phyloP scores from a whole-genome alignment of 2,888 invertebrate species.

The Agrenia bidenticulata region DNA sequence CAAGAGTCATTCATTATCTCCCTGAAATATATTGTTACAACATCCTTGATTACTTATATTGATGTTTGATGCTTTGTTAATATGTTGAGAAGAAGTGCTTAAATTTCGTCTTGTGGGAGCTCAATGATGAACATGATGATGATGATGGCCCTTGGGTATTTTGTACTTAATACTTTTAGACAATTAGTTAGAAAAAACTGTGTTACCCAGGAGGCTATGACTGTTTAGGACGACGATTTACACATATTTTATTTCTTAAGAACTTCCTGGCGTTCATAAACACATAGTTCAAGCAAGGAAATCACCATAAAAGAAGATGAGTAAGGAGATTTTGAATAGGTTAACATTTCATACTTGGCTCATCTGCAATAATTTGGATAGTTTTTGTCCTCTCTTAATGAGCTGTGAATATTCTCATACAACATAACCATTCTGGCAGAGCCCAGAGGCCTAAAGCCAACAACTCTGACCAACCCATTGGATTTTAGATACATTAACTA shows the following conservation, averaged over 20 bases:
- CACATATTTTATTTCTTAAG: not conserved
- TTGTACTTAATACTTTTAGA: not conserved
- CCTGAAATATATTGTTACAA: too few relatives aligned
- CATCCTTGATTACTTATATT: too few relatives aligned
- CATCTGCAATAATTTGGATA: not conserved
- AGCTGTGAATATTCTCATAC: constrained; percentile 1
- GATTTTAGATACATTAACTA: too few relatives aligned
- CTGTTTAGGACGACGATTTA: not conserved
- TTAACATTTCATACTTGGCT: not conserved
- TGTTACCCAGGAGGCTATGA: too few relatives aligned
- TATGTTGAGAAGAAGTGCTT: too few relatives aligned
- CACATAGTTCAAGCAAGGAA: not conserved
- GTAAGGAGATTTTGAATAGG: constrained; percentile 5
- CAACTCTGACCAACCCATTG: too few relatives aligned
- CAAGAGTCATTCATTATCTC: too few relatives aligned
- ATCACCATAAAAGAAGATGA: constrained; percentile 4
- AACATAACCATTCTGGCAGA: not conserved
- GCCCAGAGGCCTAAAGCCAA: too few relatives aligned
- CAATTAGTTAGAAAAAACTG: too few relatives aligned
- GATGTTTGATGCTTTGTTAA: too few relatives aligned
- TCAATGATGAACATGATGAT: too few relatives aligned
- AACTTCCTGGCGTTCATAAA: not conserved
- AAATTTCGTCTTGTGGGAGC: too few relatives aligned
- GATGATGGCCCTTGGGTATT: not conserved
- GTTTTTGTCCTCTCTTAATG: constrained; percentile 2